phyloP scores from a whole-genome alignment of 2,797 vertebrate genomes.

The Fistularia tabacaria region DNA sequence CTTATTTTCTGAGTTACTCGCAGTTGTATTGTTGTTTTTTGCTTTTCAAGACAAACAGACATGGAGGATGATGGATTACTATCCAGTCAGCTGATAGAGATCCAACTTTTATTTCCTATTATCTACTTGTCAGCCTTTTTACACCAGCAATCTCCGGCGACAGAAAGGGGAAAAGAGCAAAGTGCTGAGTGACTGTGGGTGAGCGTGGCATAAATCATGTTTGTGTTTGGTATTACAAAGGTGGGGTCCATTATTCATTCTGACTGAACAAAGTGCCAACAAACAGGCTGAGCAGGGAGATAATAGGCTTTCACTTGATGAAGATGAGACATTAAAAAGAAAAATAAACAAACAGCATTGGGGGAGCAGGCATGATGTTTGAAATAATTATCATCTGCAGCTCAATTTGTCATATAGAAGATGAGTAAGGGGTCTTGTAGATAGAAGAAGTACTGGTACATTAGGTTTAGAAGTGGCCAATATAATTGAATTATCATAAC shows the following conservation, averaged over 20 bases:
- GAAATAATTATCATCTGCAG: too few species aligned
- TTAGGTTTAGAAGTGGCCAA: too few species aligned
- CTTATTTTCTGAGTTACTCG: too few species aligned
- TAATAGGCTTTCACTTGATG: conserved; percentile 52
- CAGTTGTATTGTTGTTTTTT: background rate
- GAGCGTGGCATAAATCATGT: conserved; percentile 52
- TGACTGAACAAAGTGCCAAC: conserved; percentile 43
- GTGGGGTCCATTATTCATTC: conserved; percentile 54
- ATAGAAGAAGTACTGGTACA: too few species aligned
- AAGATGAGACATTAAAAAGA: conserved; percentile 20
- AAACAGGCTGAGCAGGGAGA: conserved; percentile 30
- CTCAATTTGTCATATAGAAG: background rate
- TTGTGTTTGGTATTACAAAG: conserved; percentile 54
- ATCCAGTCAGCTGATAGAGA: conserved; percentile 20
- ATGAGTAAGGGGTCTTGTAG: background rate
- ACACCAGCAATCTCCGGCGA: conserved; percentile 22
- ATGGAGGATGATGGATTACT: conserved; percentile 23
- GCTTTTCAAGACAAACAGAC: conserved; percentile 8
- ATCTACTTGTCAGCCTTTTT: conserved; percentile 22
- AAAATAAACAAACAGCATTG: background rate
- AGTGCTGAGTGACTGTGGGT: conserved; percentile 39
- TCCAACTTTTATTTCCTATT: conserved; percentile 33
- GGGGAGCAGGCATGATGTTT: conserved; percentile 7
- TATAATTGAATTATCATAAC: too few species aligned
- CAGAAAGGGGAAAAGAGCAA: conserved; percentile 48